Base-by-base conservation (phyloP, 2,113 vertebrate genomes). In the Rhinogobius similis region DNA sequence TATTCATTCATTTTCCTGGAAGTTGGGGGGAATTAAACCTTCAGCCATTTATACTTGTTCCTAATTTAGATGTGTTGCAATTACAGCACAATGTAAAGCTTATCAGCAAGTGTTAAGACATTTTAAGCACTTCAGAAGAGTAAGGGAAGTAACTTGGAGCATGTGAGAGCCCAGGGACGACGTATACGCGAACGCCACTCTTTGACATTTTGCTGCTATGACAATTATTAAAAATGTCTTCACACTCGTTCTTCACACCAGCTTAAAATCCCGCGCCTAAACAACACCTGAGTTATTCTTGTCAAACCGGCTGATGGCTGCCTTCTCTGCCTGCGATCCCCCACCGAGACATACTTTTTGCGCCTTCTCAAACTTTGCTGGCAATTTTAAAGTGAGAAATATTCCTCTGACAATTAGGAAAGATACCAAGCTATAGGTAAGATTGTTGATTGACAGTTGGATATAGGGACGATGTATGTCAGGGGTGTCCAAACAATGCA, bases 1-100 rank as follows among this genome's bases (percentile, higher is more conserved):
- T 77, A 88, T 84, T 84, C 86, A 85, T 87, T 83, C 75, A 82
- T 86, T 83, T 88, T 75, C 53, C 73, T 72, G 55, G 63, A 78
- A 86, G 72, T 85, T 83, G 65, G 68, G 12, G 6, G 62, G 88
- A 82, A 87, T 81, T 79, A 55, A 85, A 87, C 83, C 80, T 82
- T 70, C 73, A 70, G 56, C 63, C 77, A 73, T 29, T 72, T 74
- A 48, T 78, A 81, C 88, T 87, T 82, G 72, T 68, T 81, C 43
- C 24, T 76, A 84, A 84, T 88, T 43, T 39, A 86, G 61, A 82
- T 77, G 70, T 82, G 82, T 82, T 70, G 24, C 58, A 44, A n/a
- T 75, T 72, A 43, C 29, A 72, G 48, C 73, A 0, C 10, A 18
- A 43, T n/a, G 58, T n/a, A 48, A 62, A 29, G 21, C 24, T 52